Base-by-base conservation (phyloP, 1,140 invertebrate species). In the Adelges cooleyi region DNA sequence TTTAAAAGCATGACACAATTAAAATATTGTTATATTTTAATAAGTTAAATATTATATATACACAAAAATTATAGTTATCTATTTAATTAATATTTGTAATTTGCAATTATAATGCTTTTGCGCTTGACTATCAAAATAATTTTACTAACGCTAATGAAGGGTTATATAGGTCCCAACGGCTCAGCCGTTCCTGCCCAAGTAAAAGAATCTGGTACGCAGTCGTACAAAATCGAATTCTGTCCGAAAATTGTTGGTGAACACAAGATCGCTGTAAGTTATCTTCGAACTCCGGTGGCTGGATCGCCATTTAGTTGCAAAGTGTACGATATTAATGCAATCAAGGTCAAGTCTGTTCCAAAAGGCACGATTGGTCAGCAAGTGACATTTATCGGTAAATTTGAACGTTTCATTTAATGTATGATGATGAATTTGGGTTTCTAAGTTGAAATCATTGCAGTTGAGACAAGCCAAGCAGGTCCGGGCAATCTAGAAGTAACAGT, bases 401-500 rank as follows among this genome's bases (percentile, higher is more conserved):
- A 10, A 18, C 9, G 15, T 8, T 17, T 29, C 33, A 20, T 9
- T 18, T 51, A 29, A 42, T 40, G 2, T 38, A 15, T 10, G 17
- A 18, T 36, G 15, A 17, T 46, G 3, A 13, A 33, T 40, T 27
- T 3, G 18, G 6, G 6, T 38, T 27, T 3, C 23, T 67, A 38
- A 49, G 11, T 11, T 67, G 23, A 29, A 18, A 13, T 44, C 22
- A 54, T 69, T 71, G 11, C 72, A 95, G 95, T 99, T 69, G 94
- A 99, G 79, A 97, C 95, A 10, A 90, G 90, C 73, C 89, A 93
- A 77, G 94, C 94, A 25, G 96, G 96, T 25, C 92, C 84, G 27
- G 96, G 96, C 10, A 97, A 97, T 76, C 76, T 99, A 46, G 95
- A 98, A 75, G 94, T 98, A 27, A 94, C 92, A 0, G 94, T 99